Conservation (phyloP, 2,888 invertebrate species). For the Lacanobia wlatinum region DNA sequence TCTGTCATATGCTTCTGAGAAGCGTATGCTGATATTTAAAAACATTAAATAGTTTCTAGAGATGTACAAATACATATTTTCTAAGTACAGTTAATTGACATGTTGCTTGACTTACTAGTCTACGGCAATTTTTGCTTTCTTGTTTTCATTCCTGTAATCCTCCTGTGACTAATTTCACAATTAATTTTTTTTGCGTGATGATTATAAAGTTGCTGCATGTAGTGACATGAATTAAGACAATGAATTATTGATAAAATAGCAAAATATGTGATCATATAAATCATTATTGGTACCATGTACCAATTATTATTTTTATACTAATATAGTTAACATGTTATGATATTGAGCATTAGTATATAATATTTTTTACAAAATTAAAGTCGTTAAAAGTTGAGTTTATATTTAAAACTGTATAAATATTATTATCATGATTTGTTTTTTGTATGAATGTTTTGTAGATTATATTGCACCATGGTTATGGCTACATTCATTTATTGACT, state of each 20-base stretch:
- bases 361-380: slow-evolving; percentile 49
- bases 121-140: slow-evolving; percentile 44
- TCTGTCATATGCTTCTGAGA: slow-evolving; percentile 81
- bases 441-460: slow-evolving; percentile 43
- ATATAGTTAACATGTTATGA: slow-evolving; percentile 51
- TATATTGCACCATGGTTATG: slow-evolving; percentile 56
- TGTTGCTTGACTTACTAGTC: slow-evolving; percentile 56
- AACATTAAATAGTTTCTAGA: slow-evolving; percentile 69
- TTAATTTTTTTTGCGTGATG: slow-evolving; percentile 31
- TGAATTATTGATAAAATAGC: slow-evolving; percentile 57
- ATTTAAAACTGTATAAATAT: slow-evolving; percentile 28
- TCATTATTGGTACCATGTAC: slow-evolving; percentile 83
- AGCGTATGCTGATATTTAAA: slow-evolving; percentile 78
- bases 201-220: slow-evolving; percentile 46
- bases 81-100: slow-evolving; percentile 59
- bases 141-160: slow-evolving; percentile 56
- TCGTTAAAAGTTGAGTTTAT: slow-evolving; percentile 47
- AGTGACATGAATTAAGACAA: slow-evolving; percentile 53
- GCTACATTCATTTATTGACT: slow-evolving; percentile 40
- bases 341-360: slow-evolving; percentile 33
- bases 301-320: slow-evolving; percentile 68
- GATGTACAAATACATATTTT: slow-evolving; percentile 75
- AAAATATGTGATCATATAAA: slow-evolving; percentile 72
- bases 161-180: slow-evolving; percentile 56
- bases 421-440: slow-evolving; percentile 45